Evolutionary conservation across 2,888 invertebrate genomes (phyloP).

Genomic region (Pristionchus japonicus): DNA sequence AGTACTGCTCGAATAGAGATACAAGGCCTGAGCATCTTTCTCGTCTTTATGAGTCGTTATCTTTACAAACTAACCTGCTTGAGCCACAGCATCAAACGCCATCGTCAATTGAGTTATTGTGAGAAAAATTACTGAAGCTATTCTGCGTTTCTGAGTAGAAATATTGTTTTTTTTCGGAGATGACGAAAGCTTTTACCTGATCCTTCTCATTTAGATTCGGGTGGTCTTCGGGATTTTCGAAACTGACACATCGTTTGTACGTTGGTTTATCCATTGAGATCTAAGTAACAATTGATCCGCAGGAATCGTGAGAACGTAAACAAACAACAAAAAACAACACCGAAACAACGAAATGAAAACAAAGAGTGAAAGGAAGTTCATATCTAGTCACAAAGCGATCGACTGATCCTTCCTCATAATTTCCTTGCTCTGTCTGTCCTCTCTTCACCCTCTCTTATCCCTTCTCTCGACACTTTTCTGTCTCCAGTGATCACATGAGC

Average conservation of each 20-base stretch:
- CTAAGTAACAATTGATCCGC: background rate
- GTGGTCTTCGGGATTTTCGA: background rate
- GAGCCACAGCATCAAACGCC: background rate
- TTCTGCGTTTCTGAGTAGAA: constrained; percentile 7
- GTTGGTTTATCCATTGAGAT: background rate
- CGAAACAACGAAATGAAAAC: background rate
- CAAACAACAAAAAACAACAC: background rate
- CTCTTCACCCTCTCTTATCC: background rate
- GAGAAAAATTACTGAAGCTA: constrained; percentile 16
- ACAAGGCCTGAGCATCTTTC: background rate
- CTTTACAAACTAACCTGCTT: background rate
- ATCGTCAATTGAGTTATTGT: background rate
- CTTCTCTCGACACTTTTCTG: background rate
- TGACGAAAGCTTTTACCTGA: background rate
- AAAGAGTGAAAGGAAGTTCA: background rate
- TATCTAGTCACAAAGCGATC: background rate
- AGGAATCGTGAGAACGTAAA: background rate
- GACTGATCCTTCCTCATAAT: background rate
- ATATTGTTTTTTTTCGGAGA: background rate
- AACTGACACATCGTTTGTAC: background rate
- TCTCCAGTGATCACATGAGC: constrained; percentile 25
- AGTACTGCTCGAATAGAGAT: background rate
- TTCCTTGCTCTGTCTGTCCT: background rate
- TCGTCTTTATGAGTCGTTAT: background rate
- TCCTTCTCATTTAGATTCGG: background rate